Base-by-base conservation (phyloP, 2,113 vertebrate species). In the Megaptera novaeangliae region DNA sequence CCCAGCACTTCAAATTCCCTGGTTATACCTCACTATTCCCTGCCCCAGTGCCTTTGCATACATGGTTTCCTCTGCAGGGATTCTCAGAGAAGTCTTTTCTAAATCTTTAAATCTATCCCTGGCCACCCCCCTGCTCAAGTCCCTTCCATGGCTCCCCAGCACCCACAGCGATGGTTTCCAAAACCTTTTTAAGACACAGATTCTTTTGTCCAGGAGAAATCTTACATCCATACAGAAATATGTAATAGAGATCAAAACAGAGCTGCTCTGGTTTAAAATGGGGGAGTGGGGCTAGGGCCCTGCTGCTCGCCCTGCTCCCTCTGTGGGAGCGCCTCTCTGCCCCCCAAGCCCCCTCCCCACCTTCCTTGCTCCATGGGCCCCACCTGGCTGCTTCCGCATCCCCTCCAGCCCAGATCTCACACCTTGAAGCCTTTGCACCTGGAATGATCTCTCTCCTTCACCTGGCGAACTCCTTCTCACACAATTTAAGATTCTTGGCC, bases 11-110 rank as follows among this genome's bases (percentile, higher is more conserved):
- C 34, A 7, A 2, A 20, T 11, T 80, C 63, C 39, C 2, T 3
- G 41, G 64, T 66, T 84, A 8, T 34, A 0, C 87, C 83, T 92
- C 61, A 1, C 20, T 29, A 21, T 46, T 80, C 59, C 8, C 72
- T 92, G 39, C 82, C 95, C 12, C 34, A 2, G 94, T 59, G 39
- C 94, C 92, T 97, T 97, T 96, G 88, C 86, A 91, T 23, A 44
- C 41, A 46, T 0, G 0, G 31, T 39, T 64, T 52, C 25, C 66
- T 34, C 10, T 1, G 5, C 7, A 29, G 34, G 44, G 39, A 74
- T 49, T 39, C 83, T 71, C 55, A 89, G 52, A 55, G 55, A 84
- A 2, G 5, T 31, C 36, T 75, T 68, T n/a, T 69, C 64, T 66
- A 20, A 20, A 63, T 49, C 8, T 61, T 39, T 49, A n/a, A 21